These are phyloP conservation scores for Intellagama lesueurii DNA, from an alignment of 2,797 vertebrate species.

Conservation along the genomic window DNA sequence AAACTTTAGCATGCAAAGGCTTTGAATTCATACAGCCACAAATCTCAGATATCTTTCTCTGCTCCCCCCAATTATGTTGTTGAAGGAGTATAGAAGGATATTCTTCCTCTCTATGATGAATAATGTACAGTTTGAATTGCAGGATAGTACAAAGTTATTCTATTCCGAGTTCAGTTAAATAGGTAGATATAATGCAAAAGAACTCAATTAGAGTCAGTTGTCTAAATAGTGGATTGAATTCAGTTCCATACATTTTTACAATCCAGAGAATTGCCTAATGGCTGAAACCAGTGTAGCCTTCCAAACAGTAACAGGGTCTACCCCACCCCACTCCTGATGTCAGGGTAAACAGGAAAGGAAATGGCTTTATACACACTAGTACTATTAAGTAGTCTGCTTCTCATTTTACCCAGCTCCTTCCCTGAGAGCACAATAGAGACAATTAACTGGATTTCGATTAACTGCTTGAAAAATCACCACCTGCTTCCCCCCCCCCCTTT, in stretches of 20 bases:
- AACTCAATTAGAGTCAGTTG: slow-evolving; percentile 17
- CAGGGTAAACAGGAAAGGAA: slow-evolving; percentile 41
- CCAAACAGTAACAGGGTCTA: slow-evolving; percentile 8
- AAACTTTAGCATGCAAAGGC: background rate
- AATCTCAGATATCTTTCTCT: background rate
- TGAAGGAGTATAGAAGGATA: slow-evolving; percentile 17
- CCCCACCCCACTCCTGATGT: background rate
- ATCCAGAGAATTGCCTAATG: slow-evolving; percentile 29
- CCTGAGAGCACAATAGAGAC: slow-evolving; percentile 49
- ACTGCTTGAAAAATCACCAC: slow-evolving; percentile 64
- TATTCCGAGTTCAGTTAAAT: slow-evolving; percentile 40
- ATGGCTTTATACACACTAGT: slow-evolving; percentile 43
- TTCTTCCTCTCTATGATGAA: slow-evolving; percentile 12
- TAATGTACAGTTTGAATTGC: slow-evolving; percentile 32
- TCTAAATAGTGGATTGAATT: slow-evolving; percentile 49
- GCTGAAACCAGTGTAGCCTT: slow-evolving; percentile 33
- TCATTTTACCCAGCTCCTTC: slow-evolving; percentile 50
- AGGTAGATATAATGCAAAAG: slow-evolving; percentile 42
- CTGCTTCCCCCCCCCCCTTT: slow-evolving; percentile 39
- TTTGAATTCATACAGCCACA: background rate
- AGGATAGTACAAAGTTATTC: slow-evolving; percentile 34
- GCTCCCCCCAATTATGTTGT: background rate
- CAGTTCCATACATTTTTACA: background rate
- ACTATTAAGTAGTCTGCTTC: slow-evolving; percentile 40
- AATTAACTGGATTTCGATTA: slow-evolving; percentile 64